Base-by-base conservation (phyloP, 1,140 invertebrate genomes). In the Listronotus bonariensis region DNA sequence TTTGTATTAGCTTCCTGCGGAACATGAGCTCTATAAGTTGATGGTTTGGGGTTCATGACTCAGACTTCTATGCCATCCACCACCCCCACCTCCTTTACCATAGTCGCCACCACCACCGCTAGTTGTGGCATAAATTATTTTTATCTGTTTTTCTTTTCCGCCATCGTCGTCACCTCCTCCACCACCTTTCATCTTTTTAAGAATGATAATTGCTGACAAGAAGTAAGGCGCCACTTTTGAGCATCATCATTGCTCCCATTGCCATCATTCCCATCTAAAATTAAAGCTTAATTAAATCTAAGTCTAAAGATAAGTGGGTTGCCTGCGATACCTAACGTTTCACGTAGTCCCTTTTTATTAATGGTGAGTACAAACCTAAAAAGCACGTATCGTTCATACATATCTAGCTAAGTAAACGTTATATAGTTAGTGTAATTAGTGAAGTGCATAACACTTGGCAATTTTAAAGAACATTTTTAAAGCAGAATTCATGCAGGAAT, bases 211-310 rank as follows among this genome's bases (percentile, higher is more conserved):
- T 3, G 84, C 80, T 3, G 87, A 86, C n/a, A 89, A 73, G n/a
- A 43, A 88, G 78, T 9, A 89, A 73, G n/a, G n/a, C 0, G 87
- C 87, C 40, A 89, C 83, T 74, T 89, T 89, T 0, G 87, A 84
- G n/a, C 18, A 88, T 83, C 6, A 89, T 77, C 34, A 89, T 77
- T 9, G 88, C 88, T 2, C 86, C 84, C 17, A 87, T 87, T 12
- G 87, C 86, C 36, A 70, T 70, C 52, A 70, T 43, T 17, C 60
- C 65, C 68, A 70, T 68, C 61, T 70, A 55, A 55, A 43, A 17
- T n/a, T 52, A 52, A 61, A 20, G 38, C 20, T 14, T 17, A 49
- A 48, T 36, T 62, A 53, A 26, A 26, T 26, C 20, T 26, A 26
- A n/a, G n/a, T n/a, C n/a, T n/a, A n/a, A n/a, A n/a, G n/a, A n/a